Percentiles rank a stretch among this genome's conserved stretches.
Conservation (phyloP, 2,113 vertebrate genomes). For the Labeo rohita region DNA sequence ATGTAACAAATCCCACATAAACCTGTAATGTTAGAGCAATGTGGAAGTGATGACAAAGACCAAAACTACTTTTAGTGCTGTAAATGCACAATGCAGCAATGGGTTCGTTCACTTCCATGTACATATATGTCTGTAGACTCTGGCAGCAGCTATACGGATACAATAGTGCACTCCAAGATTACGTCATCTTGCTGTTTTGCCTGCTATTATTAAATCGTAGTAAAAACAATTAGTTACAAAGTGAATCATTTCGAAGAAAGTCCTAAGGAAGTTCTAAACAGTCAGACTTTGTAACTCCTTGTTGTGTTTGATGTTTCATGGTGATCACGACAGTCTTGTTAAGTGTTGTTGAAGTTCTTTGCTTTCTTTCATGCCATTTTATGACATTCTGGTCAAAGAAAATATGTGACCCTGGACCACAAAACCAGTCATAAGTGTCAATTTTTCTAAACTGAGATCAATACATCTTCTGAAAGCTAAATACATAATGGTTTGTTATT, state of each 20-base stretch:
- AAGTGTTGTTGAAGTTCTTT: no score
- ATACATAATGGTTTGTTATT: no score
- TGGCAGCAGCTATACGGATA: background rate
- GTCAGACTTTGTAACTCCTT: background rate
- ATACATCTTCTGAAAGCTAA: no score
- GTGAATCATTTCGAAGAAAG: background rate
- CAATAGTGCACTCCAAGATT: background rate
- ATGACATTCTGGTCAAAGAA: no score
- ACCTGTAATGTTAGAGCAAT: background rate
- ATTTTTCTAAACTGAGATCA: no score
- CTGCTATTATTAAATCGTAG: background rate
- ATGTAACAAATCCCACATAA: background rate
- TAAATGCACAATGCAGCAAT: background rate
- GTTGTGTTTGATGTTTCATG: no score
- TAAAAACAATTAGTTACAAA: background rate
- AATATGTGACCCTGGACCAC: no score
- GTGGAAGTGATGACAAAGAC: background rate
- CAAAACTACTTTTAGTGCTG: background rate
- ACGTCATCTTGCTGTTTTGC: background rate
- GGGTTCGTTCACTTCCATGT: background rate
- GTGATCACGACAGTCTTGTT: no score
- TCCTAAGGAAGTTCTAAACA: background rate
- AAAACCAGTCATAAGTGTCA: no score
- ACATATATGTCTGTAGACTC: background rate
- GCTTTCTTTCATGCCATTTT: no score